Percentiles rank a stretch among this genome's conserved stretches.
phyloP scores from a whole-genome alignment of 2,113 vertebrate genomes.

The Pseudorhombus dupliciocellatus region DNA sequence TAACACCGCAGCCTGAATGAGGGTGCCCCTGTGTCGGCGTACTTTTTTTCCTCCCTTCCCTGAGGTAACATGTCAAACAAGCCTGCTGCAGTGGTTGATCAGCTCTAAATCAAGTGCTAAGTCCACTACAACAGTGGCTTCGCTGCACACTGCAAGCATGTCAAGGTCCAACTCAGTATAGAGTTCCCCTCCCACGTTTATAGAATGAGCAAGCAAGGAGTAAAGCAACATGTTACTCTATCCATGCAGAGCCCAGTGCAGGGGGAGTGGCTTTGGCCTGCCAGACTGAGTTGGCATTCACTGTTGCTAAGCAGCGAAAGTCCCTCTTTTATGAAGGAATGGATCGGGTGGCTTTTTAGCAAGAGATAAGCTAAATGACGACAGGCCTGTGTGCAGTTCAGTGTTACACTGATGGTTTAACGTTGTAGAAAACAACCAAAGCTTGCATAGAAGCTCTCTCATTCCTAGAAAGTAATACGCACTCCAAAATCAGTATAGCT shows the following conservation, averaged over 20 bases:
- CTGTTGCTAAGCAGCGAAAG: slow-evolving; percentile 76
- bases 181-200: slow-evolving; percentile 62
- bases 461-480: neutral
- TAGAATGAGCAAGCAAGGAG: slow-evolving; percentile 44
- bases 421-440: neutral
- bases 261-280: slow-evolving; percentile 65
- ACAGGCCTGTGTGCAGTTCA: slow-evolving; percentile 11
- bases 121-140: slow-evolving; percentile 36
- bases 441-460: neutral
- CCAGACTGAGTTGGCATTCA: slow-evolving; percentile 70
- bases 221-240: slow-evolving; percentile 71
- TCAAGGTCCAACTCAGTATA: slow-evolving; percentile 63
- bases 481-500: neutral
- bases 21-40: slow-evolving; percentile 12
- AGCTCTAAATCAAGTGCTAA: slow-evolving; percentile 17
- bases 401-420: neutral
- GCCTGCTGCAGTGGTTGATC: slow-evolving; percentile 24
- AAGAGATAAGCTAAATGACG: slow-evolving; percentile 40
- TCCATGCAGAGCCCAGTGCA: slow-evolving; percentile 51
- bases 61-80: slow-evolving; percentile 32
- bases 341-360: slow-evolving; percentile 57
- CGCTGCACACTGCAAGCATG: slow-evolving; percentile 15
- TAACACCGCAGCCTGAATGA: slow-evolving; percentile 45
- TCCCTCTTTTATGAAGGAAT: slow-evolving; percentile 68
- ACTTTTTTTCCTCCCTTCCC: slow-evolving; percentile 12